Conservation (phyloP, 2,888 invertebrate species). For the Tryphoninae sp. region DNA sequence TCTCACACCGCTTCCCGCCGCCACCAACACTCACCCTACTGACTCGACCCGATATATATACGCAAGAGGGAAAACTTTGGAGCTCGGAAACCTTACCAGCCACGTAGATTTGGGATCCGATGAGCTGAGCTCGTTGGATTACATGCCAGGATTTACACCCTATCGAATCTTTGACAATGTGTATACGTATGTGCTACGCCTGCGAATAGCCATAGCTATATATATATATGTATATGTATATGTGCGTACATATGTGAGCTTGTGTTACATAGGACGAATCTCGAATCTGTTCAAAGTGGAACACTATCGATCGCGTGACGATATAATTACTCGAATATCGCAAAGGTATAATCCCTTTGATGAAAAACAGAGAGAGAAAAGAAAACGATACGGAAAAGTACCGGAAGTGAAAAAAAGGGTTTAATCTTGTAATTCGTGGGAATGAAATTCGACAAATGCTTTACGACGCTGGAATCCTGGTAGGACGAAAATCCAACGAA, state of each 20-base stretch:
- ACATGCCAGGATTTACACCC: conserved; percentile 57
- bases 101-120: conserved; percentile 42
- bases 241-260: not conserved
- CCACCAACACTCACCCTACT: conserved; percentile 11
- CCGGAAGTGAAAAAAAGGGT: not conserved
- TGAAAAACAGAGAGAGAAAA: not conserved
- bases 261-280: not conserved
- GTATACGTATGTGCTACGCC: not conserved
- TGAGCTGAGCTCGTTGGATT: conserved; percentile 59
- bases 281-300: not conserved
- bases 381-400: not conserved
- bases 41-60: conserved; percentile 4
- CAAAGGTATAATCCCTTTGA: not conserved
- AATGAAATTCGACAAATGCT: conserved; percentile 5
- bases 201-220: not conserved
- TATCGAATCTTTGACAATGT: conserved; percentile 31
- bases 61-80: conserved; percentile 33
- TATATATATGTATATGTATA: not conserved
- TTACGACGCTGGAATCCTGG: conserved; percentile 4
- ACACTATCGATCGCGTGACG: not conserved
- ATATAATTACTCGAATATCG: not conserved
- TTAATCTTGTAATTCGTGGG: not conserved
- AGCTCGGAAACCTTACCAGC: conserved; percentile 27
- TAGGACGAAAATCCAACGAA: not conserved
- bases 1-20: conserved; percentile 37